A percentile compares a stretch with the other conserved stretches of the same genome.
phyloP scores from a whole-genome alignment of 2,888 invertebrate genomes.

The Eupithecia inturbata region DNA sequence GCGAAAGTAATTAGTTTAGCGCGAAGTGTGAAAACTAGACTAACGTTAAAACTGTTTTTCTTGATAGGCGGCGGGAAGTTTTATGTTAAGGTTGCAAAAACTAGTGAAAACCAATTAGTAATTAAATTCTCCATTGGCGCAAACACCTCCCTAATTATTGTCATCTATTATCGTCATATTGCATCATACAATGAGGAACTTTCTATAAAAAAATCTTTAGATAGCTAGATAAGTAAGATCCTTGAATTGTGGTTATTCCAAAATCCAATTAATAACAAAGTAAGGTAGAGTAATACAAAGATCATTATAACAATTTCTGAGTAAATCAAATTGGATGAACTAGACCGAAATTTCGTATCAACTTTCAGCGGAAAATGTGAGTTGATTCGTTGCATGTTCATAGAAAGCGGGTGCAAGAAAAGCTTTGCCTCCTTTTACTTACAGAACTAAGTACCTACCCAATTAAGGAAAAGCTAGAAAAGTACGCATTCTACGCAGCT shows the following conservation, averaged over 20 bases:
- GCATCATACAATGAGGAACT: no score
- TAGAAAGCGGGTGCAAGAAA: background rate
- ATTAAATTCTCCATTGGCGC: no score
- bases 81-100: background rate
- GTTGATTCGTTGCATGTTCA: constrained; percentile 12
- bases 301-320: constrained; percentile 2
- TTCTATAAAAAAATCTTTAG: no score
- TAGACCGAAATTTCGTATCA: constrained; percentile 30
- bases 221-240: no score
- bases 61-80: constrained; percentile 24
- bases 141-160: no score
- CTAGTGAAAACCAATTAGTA: no score
- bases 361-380: constrained; percentile 29
- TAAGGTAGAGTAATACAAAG: background rate
- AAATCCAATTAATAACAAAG: background rate
- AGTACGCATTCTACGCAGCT: no score
- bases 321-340: constrained; percentile 26
- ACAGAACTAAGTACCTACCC: background rate
- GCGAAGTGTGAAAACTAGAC: constrained; percentile 37
- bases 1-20: constrained; percentile 58
- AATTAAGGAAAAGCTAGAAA: no score
- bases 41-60: constrained; percentile 39
- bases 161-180: no score
- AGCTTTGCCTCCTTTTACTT: background rate
- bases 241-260: no score